Percentiles rank a stretch among this genome's conserved stretches.
These are phyloP conservation scores for Noctua janthina DNA, from an alignment of 2,888 invertebrate genomes.

Conservation along the genomic window DNA sequence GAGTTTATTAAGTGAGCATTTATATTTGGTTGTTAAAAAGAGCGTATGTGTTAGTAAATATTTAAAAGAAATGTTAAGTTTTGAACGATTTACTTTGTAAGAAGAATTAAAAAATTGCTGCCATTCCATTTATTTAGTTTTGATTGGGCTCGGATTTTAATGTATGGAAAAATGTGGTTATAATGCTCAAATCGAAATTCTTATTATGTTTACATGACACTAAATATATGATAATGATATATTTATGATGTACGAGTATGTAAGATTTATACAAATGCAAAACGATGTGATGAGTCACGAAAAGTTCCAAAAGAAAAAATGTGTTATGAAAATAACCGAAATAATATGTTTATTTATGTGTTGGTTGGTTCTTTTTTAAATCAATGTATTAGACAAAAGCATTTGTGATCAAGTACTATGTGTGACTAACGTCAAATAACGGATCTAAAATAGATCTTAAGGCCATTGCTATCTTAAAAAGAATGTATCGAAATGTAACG, in stretches of 20 bases:
- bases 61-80: conserved; percentile 23
- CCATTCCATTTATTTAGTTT: conserved; percentile 5
- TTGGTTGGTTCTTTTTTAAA: conserved; percentile 7
- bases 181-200: conserved; percentile 47
- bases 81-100: conserved; percentile 1
- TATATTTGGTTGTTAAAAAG: conserved; percentile 43
- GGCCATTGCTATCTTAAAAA: conserved; percentile 29
- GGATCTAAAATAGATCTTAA: conserved; percentile 34
- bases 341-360: conserved; percentile 5
- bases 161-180: conserved; percentile 13
- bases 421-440: conserved; percentile 7
- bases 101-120: conserved; percentile 1
- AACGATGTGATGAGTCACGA: conserved; percentile 34
- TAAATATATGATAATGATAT: conserved; percentile 42
- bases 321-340: not conserved
- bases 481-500: conserved; percentile 53
- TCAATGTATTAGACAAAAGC: conserved; percentile 46
- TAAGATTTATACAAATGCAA: conserved; percentile 46
- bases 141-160: conserved; percentile 9
- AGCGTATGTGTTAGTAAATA: conserved; percentile 24
- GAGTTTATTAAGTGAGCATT: conserved; percentile 48
- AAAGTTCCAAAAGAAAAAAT: conserved; percentile 26
- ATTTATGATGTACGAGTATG: conserved; percentile 14
- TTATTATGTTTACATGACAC: conserved; percentile 38
- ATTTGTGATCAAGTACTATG: conserved; percentile 40